Evolutionary conservation across 1,140 invertebrate genomes (phyloP).

Genomic region (Cephus cinctus): DNA sequence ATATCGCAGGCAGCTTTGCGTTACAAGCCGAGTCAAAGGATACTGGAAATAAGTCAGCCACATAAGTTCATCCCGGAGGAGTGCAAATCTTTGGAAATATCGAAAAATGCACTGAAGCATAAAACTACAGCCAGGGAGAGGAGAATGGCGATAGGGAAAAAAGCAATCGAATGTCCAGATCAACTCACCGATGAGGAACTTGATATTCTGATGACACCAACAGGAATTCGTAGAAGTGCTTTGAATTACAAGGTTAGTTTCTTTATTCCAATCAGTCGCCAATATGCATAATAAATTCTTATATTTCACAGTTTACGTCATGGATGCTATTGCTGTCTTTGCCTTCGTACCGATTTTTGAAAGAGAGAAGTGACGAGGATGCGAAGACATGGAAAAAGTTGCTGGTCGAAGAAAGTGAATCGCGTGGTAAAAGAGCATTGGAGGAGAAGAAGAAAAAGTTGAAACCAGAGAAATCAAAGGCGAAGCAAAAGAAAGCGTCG

Average conservation of each 20-base stretch:
- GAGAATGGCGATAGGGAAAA: constrained; percentile 15
- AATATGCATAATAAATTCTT: too few species aligned
- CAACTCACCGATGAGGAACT: constrained; percentile 19
- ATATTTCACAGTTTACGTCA: constrained; percentile 12
- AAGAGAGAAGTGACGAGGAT: constrained; percentile 15
- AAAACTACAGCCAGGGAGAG: constrained; percentile 9
- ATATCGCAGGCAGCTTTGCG: constrained; percentile 18
- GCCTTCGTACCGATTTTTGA: constrained; percentile 25
- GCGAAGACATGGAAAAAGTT: constrained; percentile 23
- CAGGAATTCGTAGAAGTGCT: constrained; percentile 19
- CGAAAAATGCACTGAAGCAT: constrained; percentile 1
- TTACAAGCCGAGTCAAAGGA: constrained; percentile 19
- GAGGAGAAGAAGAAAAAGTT: constrained; percentile 10
- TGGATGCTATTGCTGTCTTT: constrained; percentile 27
- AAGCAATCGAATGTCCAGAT: constrained; percentile 16
- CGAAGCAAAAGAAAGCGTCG: background rate
- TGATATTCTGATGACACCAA: constrained; percentile 15
- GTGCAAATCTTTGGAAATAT: constrained; percentile 10
- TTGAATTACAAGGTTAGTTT: constrained; percentile 17
- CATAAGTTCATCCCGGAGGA: background rate
- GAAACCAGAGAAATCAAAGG: constrained; percentile 5
- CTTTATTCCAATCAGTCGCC: constrained; percentile 1
- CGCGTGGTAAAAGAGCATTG: constrained; percentile 24
- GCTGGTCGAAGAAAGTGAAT: constrained; percentile 17
- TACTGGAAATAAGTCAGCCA: constrained; percentile 20